Percentiles rank a stretch among this genome's conserved stretches.
Conservation (phyloP, 2,888 invertebrate species). For the Rhagonycha lutea region DNA sequence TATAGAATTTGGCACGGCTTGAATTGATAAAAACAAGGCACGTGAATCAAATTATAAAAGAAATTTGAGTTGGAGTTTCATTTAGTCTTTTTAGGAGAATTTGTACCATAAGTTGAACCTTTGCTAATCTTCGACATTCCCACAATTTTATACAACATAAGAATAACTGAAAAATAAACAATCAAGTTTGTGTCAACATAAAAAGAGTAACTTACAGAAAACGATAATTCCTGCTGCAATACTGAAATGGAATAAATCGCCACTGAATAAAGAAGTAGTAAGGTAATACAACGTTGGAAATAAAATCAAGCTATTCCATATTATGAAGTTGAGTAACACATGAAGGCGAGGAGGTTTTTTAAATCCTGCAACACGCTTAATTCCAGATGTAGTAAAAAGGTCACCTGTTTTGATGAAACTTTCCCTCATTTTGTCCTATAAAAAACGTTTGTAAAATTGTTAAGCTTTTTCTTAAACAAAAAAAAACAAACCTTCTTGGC, state of each 20-base stretch:
- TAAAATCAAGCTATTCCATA: conserved; percentile 71
- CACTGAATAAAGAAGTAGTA: conserved; percentile 69
- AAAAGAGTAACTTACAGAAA: conserved; percentile 70
- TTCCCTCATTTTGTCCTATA: conserved; percentile 73
- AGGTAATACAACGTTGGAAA: conserved; percentile 75
- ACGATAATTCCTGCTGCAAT: conserved; percentile 71
- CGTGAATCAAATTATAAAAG: conserved; percentile 13
- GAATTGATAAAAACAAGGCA: conserved; percentile 22
- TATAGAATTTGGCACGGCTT: conserved; percentile 17
- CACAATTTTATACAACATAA: conserved; percentile 77
- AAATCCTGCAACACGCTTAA: conserved; percentile 65
- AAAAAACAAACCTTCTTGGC: conserved; percentile 71
- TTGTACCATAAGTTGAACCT: conserved; percentile 79
- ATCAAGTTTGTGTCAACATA: background rate
- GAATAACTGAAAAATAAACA: conserved; percentile 67
- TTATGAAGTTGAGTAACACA: conserved; percentile 71
- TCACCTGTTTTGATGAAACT: conserved; percentile 77
- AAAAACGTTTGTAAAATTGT: background rate
- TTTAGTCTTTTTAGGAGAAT: conserved; percentile 58
- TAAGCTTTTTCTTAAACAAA: background rate
- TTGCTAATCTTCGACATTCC: conserved; percentile 85
- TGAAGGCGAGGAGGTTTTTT: conserved; percentile 64
- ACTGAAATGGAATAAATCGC: conserved; percentile 71
- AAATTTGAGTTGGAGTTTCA: conserved; percentile 29
- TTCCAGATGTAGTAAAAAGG: conserved; percentile 77